phyloP scores from a whole-genome alignment of 2,797 vertebrate genomes.

The Labroides dimidiatus region DNA sequence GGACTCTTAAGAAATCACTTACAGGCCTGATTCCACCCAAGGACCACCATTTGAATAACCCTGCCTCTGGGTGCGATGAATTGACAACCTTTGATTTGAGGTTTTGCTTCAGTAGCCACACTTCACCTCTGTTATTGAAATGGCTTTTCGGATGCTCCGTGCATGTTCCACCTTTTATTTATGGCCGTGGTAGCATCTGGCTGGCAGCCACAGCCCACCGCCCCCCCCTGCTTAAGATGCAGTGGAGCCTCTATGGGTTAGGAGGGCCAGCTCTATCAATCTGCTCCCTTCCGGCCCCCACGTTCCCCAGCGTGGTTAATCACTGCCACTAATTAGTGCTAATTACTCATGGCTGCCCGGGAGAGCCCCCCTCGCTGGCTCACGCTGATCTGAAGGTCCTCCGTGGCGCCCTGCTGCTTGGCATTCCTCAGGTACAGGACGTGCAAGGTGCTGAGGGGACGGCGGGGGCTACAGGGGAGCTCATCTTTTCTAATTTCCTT shows the following conservation, averaged over 20 bases:
- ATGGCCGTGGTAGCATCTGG: constrained; percentile 66
- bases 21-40: constrained; percentile 39
- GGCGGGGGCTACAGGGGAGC: constrained; percentile 15
- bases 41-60: constrained; percentile 51
- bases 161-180: constrained; percentile 67
- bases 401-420: constrained; percentile 54
- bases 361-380: constrained; percentile 64
- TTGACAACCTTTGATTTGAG: constrained; percentile 55
- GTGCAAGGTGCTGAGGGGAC: constrained; percentile 44
- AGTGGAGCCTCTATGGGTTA: constrained; percentile 72
- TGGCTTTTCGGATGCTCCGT: constrained; percentile 30
- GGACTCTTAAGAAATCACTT: constrained; percentile 40
- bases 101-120: constrained; percentile 18
- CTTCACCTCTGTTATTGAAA: constrained; percentile 50
- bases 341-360: constrained; percentile 81
- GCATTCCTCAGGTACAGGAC: constrained; percentile 69
- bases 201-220: constrained; percentile 47
- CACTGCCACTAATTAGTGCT: constrained; percentile 89
- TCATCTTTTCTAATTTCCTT: constrained; percentile 40
- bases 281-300: constrained; percentile 85
- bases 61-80: constrained; percentile 35
- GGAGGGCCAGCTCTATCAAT: constrained; percentile 82
- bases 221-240: constrained; percentile 83
- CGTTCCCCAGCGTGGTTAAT: constrained; percentile 86
- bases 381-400: constrained; percentile 68